phyloP scores from a whole-genome alignment of 2,888 invertebrate species.

The Epistrophe eligans region DNA sequence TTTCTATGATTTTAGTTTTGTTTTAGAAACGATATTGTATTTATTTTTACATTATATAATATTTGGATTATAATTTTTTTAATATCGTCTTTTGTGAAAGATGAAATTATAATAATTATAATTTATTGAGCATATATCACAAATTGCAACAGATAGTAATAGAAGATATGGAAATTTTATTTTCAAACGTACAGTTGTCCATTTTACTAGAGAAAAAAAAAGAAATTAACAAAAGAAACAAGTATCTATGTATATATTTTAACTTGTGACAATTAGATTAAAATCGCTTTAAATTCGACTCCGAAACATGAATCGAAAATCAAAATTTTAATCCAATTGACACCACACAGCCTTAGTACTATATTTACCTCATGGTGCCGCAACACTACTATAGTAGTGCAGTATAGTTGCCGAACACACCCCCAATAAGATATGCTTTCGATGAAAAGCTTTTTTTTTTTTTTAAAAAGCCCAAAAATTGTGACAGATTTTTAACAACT shows the following conservation, averaged over 20 bases:
- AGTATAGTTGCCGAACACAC: constrained; percentile 31
- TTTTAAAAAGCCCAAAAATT: constrained; percentile 34
- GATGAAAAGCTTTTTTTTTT: constrained; percentile 59
- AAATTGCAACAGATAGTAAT: constrained; percentile 69
- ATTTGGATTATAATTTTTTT: constrained; percentile 43
- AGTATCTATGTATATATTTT: not conserved
- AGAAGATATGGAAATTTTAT: constrained; percentile 67
- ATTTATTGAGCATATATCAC: constrained; percentile 75
- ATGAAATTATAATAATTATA: constrained; percentile 34
- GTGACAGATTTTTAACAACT: constrained; percentile 55
- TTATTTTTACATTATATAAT: constrained; percentile 27
- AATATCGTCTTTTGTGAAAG: constrained; percentile 52
- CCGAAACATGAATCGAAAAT: too few species aligned
- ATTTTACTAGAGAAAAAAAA: constrained; percentile 29
- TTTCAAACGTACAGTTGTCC: constrained; percentile 20
- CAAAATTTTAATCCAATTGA: not conserved
- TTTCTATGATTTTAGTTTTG: constrained; percentile 22
- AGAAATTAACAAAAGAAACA: not conserved
- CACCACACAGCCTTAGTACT: not conserved
- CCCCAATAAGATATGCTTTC: constrained; percentile 59
- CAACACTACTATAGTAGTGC: constrained; percentile 34
- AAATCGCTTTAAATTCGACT: not conserved
- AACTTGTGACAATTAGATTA: not conserved
- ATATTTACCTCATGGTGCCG: constrained; percentile 44
- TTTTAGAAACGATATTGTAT: constrained; percentile 13